Conservation (phyloP, 2,888 invertebrate species). For the Drosophila anomalata region DNA sequence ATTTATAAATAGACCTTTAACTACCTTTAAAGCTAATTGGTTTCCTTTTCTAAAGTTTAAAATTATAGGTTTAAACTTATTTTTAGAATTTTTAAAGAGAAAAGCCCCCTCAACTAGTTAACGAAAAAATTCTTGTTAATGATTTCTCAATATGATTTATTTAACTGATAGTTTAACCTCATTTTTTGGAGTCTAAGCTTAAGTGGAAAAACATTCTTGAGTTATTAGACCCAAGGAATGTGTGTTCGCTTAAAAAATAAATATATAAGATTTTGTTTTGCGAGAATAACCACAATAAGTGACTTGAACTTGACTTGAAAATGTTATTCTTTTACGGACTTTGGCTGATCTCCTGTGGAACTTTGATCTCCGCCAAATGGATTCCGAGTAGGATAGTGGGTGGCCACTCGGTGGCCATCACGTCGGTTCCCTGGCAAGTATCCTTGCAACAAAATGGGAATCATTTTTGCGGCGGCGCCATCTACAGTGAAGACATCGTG, state of each 20-base stretch:
- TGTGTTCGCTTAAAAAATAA: neutral
- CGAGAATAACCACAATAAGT: neutral
- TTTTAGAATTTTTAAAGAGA: neutral
- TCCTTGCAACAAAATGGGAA: conserved; percentile 1
- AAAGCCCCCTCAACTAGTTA: neutral
- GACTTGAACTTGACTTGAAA: neutral
- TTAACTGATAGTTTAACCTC: neutral
- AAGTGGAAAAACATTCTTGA: neutral
- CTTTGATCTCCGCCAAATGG: conserved; percentile 1
- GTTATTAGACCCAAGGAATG: neutral
- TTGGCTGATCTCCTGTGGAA: neutral
- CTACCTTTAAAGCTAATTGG: neutral
- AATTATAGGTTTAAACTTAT: neutral
- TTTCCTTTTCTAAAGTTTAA: neutral
- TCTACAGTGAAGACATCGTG: conserved; percentile 19
- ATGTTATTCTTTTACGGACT: neutral
- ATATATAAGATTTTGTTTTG: neutral
- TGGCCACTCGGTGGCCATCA: neutral
- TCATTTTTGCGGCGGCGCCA: conserved; percentile 36
- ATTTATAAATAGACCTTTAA: neutral
- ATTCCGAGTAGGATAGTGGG: neutral
- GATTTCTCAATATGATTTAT: neutral
- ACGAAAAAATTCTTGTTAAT: neutral
- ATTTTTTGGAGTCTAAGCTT: neutral
- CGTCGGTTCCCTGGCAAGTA: conserved; percentile 17